A percentile compares a stretch with the other conserved stretches of the same genome.
phyloP scores from a whole-genome alignment of 2,888 invertebrate species.

The Trichogramma evanescens region DNA sequence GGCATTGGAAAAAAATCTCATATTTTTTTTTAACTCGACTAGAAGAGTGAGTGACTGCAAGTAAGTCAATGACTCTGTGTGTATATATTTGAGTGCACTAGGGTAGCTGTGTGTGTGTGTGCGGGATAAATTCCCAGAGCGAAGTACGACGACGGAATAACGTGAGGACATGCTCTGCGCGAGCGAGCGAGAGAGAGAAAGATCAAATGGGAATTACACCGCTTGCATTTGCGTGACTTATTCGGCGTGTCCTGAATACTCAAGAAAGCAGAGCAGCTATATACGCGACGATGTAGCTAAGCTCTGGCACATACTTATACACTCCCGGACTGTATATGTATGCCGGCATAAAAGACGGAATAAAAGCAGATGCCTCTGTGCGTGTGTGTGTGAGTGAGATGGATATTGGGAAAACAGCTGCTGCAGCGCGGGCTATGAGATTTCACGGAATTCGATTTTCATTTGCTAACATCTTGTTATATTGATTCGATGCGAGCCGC shows the following conservation, averaged over 20 bases:
- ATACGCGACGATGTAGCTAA: not conserved
- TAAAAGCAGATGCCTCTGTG: too few relatives aligned
- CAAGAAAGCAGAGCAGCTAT: conserved; percentile 17
- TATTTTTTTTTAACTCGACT: too few relatives aligned
- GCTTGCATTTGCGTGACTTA: conserved; percentile 27
- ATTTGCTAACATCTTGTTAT: conserved; percentile 1
- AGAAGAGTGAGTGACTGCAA: too few relatives aligned
- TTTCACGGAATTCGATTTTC: conserved; percentile 21
- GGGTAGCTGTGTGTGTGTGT: not conserved
- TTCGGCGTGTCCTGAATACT: conserved; percentile 27
- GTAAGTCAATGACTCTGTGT: too few relatives aligned
- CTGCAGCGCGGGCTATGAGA: not conserved
- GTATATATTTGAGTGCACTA: too few relatives aligned
- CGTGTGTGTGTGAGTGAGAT: too few relatives aligned
- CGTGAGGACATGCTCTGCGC: conserved; percentile 19
- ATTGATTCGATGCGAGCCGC: conserved; percentile 16
- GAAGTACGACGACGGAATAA: conserved; percentile 10
- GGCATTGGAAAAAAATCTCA: too few relatives aligned
- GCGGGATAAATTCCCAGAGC: conserved; percentile 22
- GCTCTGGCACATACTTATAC: not conserved
- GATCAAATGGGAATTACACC: conserved; percentile 26
- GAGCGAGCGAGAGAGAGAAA: not conserved
- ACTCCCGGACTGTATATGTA: not conserved
- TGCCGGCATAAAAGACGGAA: not conserved
- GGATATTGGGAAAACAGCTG: too few relatives aligned